Evolutionary conservation across 1,140 invertebrate genomes (phyloP), one percentile per base, ranked within the genome.

Genomic region (Ooceraea biroi): DNA sequence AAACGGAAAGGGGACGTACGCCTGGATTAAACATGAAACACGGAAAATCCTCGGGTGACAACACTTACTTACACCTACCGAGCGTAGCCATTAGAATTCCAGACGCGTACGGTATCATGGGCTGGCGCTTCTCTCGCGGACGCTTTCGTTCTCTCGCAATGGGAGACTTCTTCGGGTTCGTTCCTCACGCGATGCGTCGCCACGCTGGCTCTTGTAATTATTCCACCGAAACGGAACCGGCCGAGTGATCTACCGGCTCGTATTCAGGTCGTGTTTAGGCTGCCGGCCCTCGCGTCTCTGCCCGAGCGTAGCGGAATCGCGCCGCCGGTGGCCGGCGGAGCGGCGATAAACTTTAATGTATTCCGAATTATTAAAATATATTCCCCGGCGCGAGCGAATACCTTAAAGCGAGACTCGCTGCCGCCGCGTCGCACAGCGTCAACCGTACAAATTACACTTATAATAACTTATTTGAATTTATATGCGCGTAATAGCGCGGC

Each of bases 341-440:
- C 90, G 88, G 90, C 92, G 92, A 94, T 94, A 93, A 93, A 94
- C 92, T 93, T 93, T 94, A 93, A 94, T 94, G 92, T 94, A 94
- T 94, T 93, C 93, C 91, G 89, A 94, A 94, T 93, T 94, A 93
- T 94, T 93, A 93, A 94, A 94, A 94, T 94, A 94, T 94, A 94
- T 93, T 94, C 92, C 85, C 78, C 87, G 90, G 89, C 89, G 89
- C 83, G 88, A 90, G 92, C 86, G 91, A 91, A 93, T 93, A 92
- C 92, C 92, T 93, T 93, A 93, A 92, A 93, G 92, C 92, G 92
- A 93, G 91, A 86, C 91, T 89, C 87, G 92, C 88, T 50, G 85
- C 86, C 87, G 82, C 88, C 83, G 76, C 85, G 87, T 87, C 88
- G 84, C 58, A 88, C 69, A 85, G 83, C 82, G 84, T 90, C 85